phyloP scores from a whole-genome alignment of 37 sponge, comb jelly and placozoan species.

The Chondrosia reniformis region DNA sequence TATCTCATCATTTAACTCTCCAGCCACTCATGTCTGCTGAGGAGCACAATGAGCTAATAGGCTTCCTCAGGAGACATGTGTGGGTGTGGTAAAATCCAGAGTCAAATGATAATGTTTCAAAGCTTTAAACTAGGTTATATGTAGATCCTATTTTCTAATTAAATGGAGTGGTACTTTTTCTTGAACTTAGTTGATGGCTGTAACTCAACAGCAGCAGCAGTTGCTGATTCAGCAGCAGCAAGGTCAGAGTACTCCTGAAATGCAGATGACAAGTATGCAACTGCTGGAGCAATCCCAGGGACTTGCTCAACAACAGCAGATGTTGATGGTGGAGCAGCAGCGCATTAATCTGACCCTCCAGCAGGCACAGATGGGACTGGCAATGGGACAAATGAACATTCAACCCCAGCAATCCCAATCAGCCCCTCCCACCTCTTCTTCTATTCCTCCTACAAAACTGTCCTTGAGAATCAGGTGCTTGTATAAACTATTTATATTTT shows the following conservation, averaged over 20 bases:
- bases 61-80: too few relatives aligned
- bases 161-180: too few relatives aligned
- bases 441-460: conserved; percentile 25
- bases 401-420: background rate
- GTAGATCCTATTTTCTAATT: too few relatives aligned
- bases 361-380: background rate
- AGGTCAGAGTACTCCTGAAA: conserved; percentile 11
- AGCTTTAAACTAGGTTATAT: too few relatives aligned
- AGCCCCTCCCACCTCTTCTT: background rate
- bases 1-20: too few relatives aligned
- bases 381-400: background rate
- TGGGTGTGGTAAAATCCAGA: too few relatives aligned
- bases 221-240: conserved; percentile 5
- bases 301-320: background rate
- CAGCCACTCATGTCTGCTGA: too few relatives aligned
- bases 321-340: conserved; percentile 33
- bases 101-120: too few relatives aligned
- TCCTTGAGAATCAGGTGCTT: conserved; percentile 55
- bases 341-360: background rate
- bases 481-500: background rate
- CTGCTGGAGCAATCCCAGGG: background rate
- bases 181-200: background rate
- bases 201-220: conserved; percentile 14
- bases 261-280: conserved; percentile 8
- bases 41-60: too few relatives aligned